Evolutionary conservation across 2,888 invertebrate genomes (phyloP).

Genomic region (Cylloceria caligata): DNA sequence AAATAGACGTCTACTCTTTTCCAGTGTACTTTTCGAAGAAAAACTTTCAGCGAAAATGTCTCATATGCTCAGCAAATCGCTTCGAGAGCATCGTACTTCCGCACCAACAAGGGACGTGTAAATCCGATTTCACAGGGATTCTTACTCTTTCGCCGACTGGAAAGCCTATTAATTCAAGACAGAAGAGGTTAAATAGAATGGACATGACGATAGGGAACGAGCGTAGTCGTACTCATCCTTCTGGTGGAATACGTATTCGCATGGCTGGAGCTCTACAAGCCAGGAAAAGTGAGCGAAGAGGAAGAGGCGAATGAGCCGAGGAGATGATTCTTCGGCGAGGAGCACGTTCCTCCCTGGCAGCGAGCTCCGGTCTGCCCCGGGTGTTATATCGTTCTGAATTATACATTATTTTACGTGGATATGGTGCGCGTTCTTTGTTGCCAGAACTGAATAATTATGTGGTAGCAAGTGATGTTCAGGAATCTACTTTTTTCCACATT

Average conservation of each 20-base stretch:
- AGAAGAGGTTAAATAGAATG: conserved; percentile 70
- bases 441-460: conserved; percentile 72
- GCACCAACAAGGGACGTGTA: conserved; percentile 72
- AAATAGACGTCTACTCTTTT: too few species aligned
- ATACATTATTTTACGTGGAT: conserved; percentile 70
- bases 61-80: background rate
- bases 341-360: conserved; percentile 28
- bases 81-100: background rate
- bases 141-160: conserved; percentile 29
- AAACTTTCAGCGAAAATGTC: too few species aligned
- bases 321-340: conserved; percentile 37
- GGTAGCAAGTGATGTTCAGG: conserved; percentile 58
- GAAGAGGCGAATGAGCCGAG: conserved; percentile 9
- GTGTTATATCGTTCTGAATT: conserved; percentile 73
- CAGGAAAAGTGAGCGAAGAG: conserved; percentile 29
- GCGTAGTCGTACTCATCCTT: conserved; percentile 57
- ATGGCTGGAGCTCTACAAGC: conserved; percentile 54
- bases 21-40: too few species aligned
- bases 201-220: conserved; percentile 48
- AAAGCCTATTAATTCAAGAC: conserved; percentile 71
- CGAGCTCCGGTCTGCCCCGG: conserved; percentile 38
- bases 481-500: conserved; percentile 57
- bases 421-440: conserved; percentile 67
- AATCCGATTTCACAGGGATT: conserved; percentile 69
- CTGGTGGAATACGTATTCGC: conserved; percentile 62